Base-by-base conservation (phyloP, 2,888 invertebrate species). In the Rhagophthalmus giganteus region DNA sequence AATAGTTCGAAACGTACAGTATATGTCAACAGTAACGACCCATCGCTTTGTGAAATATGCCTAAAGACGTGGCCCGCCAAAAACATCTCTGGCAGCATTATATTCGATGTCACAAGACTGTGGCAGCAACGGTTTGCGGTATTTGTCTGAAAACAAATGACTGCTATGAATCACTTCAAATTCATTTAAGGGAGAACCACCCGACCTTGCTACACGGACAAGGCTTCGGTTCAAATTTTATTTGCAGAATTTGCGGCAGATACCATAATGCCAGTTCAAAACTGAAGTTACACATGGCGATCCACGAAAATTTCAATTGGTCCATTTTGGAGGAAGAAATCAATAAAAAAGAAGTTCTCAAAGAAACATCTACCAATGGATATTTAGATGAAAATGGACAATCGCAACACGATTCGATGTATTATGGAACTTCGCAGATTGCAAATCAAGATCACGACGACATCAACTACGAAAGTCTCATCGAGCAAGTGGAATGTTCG, bases 41-140 rank as follows among this genome's bases (percentile, higher is more conserved):
- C 76, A 0, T 73, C 74, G 2, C 62, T 70, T 12, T 78, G 82
- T 57, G 81, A 81, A 58, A 78, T 81, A n/a, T 82, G 82, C 56
- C 75, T 77, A 3, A 82, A 81, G 61, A 78, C 77, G 6, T 82
- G 81, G 81, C 81, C 81, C 1, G 81, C 80, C 0, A 81, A 81
- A 81, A 81, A 57, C 81, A 81, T 58, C 67, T 82, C 0, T 82
- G 82, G 82, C 81, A 81, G 60, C 82, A 82, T 65, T 71, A 81
- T 39, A 74, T 74, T 28, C 73, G 82, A 4, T 81, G 81, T 60
- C 82, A 82, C 64, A 76, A 79, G 37, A 67, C 74, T 6, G 79
- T 78, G 25, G 81, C 81, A 1, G 81, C 81, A 0, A 80, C 80
- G 0, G 79, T 81, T 1, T 82, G 81, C 52, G 82, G 82, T 0